A percentile compares a stretch with the other conserved stretches of the same genome.
phyloP scores from a whole-genome alignment of 2,888 invertebrate genomes.

The Agriotes lineatus region DNA sequence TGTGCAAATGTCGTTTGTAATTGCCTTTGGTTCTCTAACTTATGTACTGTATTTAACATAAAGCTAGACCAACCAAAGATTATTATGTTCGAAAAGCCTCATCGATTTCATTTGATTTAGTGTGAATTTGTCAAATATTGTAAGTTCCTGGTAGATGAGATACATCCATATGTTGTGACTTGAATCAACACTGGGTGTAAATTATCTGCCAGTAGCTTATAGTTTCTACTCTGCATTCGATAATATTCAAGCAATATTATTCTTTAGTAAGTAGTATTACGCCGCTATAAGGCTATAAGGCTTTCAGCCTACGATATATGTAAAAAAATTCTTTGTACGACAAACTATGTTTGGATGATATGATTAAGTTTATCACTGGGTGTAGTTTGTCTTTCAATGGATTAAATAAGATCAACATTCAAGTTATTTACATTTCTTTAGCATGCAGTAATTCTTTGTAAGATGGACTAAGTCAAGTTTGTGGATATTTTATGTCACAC shows the following conservation, averaged over 20 bases:
- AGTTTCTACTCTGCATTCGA: too few species aligned
- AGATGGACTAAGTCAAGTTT: background rate
- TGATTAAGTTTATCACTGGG: slow-evolving; percentile 11
- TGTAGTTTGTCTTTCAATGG: background rate
- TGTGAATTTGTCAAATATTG: background rate
- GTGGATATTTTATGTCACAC: too few species aligned
- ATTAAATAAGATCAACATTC: background rate
- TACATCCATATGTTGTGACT: background rate
- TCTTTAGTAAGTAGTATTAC: too few species aligned
- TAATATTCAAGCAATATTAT: too few species aligned
- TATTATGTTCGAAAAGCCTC: background rate
- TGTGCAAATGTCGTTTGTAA: too few species aligned
- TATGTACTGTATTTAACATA: slow-evolving; percentile 62
- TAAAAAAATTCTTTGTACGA: too few species aligned
- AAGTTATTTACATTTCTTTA: too few species aligned
- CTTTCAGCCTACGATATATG: too few species aligned
- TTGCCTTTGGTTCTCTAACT: slow-evolving; percentile 64
- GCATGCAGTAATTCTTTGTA: background rate
- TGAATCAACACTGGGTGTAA: slow-evolving; percentile 2
- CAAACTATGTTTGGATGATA: background rate
- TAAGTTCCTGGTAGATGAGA: background rate
- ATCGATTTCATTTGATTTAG: too few species aligned
- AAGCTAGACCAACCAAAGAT: slow-evolving; percentile 64
- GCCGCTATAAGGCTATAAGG: too few species aligned
- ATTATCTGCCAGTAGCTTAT: background rate